These are phyloP conservation scores for Oncorhynchus keta DNA, from an alignment of 2,113 vertebrate species.

Conservation along the genomic window DNA sequence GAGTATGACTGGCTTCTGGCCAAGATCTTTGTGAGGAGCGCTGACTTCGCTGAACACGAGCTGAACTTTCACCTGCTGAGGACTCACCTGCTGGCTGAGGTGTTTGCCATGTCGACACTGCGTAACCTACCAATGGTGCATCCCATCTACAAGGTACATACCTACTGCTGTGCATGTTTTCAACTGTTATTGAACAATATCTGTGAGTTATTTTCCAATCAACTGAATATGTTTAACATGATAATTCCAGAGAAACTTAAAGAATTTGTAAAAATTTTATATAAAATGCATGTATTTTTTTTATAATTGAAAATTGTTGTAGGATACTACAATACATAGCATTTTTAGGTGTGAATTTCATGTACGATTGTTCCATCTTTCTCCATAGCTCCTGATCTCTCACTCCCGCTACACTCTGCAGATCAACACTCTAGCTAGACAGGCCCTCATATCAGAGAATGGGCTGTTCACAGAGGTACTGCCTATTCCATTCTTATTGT, in stretches of 20 bases:
- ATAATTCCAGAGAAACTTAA: no score
- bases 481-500: no score
- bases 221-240: no score
- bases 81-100: conserved; percentile 67
- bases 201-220: no score
- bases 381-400: conserved; percentile 23
- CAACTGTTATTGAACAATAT: no score
- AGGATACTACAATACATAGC: no score
- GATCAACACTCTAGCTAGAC: conserved; percentile 20
- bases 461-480: conserved; percentile 18
- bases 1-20: conserved; percentile 58
- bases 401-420: conserved; percentile 38
- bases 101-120: conserved; percentile 62
- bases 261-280: no score
- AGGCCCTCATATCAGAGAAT: conserved; percentile 3
- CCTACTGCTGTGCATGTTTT: no score
- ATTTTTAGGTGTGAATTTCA: no score
- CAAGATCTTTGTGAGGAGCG: conserved; percentile 63
- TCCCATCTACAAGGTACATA: conserved; percentile 63
- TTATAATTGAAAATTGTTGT: no score
- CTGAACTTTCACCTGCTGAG: conserved; percentile 61
- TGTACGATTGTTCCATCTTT: no score
- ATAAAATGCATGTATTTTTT: no score
- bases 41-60: conserved; percentile 64
- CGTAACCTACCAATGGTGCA: conserved; percentile 64